Evolutionary conservation across 2,888 invertebrate species (phyloP).

Genomic region (Mythimna ferrago): DNA sequence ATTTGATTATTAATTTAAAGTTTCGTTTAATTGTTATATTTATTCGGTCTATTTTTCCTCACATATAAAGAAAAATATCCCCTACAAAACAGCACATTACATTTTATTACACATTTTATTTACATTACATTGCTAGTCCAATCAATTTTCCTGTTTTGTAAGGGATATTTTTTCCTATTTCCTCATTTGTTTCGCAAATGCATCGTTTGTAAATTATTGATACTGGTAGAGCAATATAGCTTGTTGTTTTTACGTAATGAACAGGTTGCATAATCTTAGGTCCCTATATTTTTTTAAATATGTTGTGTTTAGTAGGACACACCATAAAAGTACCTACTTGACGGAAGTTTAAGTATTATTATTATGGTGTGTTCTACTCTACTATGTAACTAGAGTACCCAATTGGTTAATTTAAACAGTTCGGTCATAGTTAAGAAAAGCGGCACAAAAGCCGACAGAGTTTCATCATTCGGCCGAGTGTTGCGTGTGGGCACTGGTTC

Average conservation of each 20-base stretch:
- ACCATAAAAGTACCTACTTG: conserved; percentile 23
- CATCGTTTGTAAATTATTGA: conserved; percentile 1
- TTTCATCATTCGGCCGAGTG: conserved; percentile 65
- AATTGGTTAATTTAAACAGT: conserved; percentile 62
- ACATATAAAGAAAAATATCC: too few relatives aligned
- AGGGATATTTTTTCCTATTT: neutral
- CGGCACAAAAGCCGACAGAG: conserved; percentile 57
- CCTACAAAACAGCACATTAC: too few relatives aligned
- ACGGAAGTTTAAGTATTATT: neutral
- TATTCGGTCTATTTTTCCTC: too few relatives aligned
- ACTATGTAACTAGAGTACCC: conserved; percentile 50
- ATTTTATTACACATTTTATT: too few relatives aligned
- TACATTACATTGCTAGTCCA: neutral
- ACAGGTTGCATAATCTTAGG: conserved; percentile 18
- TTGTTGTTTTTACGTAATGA: conserved; percentile 9
- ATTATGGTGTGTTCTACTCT: conserved; percentile 19
- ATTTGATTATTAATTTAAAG: too few relatives aligned
- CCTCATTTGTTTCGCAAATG: neutral
- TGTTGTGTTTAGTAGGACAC: conserved; percentile 13
- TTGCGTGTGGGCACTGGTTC: conserved; percentile 65
- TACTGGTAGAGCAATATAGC: conserved; percentile 8
- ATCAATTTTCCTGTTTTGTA: neutral
- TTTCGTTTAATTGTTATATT: neutral
- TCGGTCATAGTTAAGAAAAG: conserved; percentile 49
- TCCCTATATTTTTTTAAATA: conserved; percentile 4